Percentiles rank a stretch among this genome's conserved stretches.
Conservation (phyloP, 2,888 invertebrate genomes). For the Sinelater perroti region DNA sequence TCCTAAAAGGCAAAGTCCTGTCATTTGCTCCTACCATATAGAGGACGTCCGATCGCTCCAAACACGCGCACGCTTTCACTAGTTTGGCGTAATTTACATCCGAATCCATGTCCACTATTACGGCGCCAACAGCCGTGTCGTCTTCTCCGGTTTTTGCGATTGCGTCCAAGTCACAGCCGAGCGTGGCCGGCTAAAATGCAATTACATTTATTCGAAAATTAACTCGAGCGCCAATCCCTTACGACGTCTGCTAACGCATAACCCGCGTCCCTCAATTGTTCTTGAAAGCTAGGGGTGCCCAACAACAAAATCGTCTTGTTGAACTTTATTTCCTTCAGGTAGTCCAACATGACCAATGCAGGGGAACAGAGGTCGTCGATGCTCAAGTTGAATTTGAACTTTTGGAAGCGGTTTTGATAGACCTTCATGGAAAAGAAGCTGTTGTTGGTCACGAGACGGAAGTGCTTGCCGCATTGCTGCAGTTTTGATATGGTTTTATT, state of each 20-base stretch:
- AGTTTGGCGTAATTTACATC: conserved; percentile 64
- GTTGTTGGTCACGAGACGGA: too few relatives aligned
- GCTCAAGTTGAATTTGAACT: too few relatives aligned
- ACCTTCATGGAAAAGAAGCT: too few relatives aligned
- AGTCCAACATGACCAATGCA: conserved; percentile 63
- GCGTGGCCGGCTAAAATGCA: background rate
- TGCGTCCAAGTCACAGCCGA: conserved; percentile 32
- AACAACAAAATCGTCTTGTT: conserved; percentile 63
- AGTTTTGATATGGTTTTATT: too few relatives aligned
- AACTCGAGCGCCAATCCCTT: background rate
- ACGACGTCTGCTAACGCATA: conserved; percentile 56
- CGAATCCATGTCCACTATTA: conserved; percentile 66
- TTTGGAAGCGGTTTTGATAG: too few relatives aligned
- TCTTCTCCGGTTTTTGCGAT: conserved; percentile 51
- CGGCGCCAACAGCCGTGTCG: conserved; percentile 65
- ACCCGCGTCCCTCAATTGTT: conserved; percentile 60
- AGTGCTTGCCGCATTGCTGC: too few relatives aligned
- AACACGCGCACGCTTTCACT: conserved; percentile 62
- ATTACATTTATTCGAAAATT: background rate
- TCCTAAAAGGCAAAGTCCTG: conserved; percentile 54
- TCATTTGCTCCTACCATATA: conserved; percentile 65
- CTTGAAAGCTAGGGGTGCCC: conserved; percentile 57
- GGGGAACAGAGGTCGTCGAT: conserved; percentile 63
- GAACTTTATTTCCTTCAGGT: conserved; percentile 64
- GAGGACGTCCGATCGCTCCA: conserved; percentile 63